Base-by-base conservation (phyloP, 2,113 vertebrate species). In the Phrynosoma blainvillii region DNA sequence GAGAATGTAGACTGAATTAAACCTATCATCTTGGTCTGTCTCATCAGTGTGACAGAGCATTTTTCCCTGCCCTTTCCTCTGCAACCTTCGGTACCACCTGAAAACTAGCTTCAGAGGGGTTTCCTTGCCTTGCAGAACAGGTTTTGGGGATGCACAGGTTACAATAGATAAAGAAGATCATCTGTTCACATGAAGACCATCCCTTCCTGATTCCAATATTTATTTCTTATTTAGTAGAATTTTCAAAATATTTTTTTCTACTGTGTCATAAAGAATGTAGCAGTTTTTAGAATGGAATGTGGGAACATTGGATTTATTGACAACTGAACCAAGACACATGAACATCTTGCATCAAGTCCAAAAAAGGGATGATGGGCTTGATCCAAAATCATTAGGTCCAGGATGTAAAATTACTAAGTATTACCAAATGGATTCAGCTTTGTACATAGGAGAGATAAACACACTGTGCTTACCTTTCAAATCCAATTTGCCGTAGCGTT, bases 401-500 rank as follows among this genome's bases (percentile, higher is more conserved):
- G 36, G 30, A 1, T 78, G 25, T 78, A 78, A 81, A 81, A 25
- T 40, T 40, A 66, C 13, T 59, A 59, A 27, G 20, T 7, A 7
- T 36, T 8, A 65, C 20, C 62, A 4, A 23, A 9, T 23, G 65
- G 16, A 80, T 75, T 73, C 36, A 36, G 27, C 32, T 47, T 32
- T 30, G 4, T 59, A 14, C 6, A 71, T 91, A 91, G n/a, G 73
- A 89, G 40, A 88, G 87, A 86, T 65, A 85, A 93, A 85, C 16
- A 42, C 32, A 2, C 2, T 25, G 8, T 3, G 80, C 97, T 98
- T 97, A 99, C 99, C 99, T 99, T 95, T 99, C 98, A 93, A 99
- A 99, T 91, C 99, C 99, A 84, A 99, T 98, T 92, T 99, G 99
- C 88, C 99, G 95, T 84, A 99, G 96, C 68, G 98, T 97, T 95